Evolutionary conservation across 2,113 vertebrate genomes (phyloP).

Genomic region (Lates calcarifer): DNA sequence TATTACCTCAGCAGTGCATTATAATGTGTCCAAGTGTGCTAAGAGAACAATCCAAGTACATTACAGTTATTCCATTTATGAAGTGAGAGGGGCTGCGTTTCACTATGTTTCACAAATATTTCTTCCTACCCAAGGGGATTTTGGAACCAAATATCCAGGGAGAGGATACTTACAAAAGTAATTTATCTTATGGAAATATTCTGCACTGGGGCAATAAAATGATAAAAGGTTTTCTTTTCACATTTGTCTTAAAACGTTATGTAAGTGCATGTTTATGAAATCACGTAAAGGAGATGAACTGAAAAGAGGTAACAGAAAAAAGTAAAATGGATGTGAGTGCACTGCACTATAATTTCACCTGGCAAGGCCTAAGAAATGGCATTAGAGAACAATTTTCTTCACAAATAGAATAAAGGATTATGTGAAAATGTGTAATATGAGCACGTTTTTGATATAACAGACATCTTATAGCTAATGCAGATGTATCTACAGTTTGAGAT

Average conservation of each 20-base stretch:
- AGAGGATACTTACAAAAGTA: constrained; percentile 2
- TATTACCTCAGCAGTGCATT: constrained; percentile 32
- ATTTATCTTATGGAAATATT: background rate
- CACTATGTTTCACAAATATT: constrained; percentile 5
- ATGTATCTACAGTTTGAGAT: background rate
- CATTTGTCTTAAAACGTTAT: background rate
- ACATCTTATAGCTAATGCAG: background rate
- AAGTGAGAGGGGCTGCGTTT: constrained; percentile 27
- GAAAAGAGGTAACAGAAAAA: background rate
- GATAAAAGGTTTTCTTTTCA: background rate
- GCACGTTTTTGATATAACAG: background rate
- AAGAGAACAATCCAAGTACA: constrained; percentile 1
- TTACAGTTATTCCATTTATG: constrained; percentile 30
- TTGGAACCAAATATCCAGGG: background rate
- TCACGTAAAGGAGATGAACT: background rate
- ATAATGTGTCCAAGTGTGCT: constrained; percentile 28
- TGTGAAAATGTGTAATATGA: background rate
- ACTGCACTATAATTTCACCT: background rate
- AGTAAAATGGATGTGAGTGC: background rate
- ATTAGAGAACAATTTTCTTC: background rate
- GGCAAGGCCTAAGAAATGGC: background rate
- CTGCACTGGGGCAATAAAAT: constrained; percentile 7
- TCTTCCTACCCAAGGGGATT: background rate
- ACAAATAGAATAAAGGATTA: background rate
- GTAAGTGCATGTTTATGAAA: background rate